Percentiles rank a stretch among this genome's conserved stretches.
Evolutionary conservation across 2,888 invertebrate genomes (phyloP).

Genomic region (Acleris literana): DNA sequence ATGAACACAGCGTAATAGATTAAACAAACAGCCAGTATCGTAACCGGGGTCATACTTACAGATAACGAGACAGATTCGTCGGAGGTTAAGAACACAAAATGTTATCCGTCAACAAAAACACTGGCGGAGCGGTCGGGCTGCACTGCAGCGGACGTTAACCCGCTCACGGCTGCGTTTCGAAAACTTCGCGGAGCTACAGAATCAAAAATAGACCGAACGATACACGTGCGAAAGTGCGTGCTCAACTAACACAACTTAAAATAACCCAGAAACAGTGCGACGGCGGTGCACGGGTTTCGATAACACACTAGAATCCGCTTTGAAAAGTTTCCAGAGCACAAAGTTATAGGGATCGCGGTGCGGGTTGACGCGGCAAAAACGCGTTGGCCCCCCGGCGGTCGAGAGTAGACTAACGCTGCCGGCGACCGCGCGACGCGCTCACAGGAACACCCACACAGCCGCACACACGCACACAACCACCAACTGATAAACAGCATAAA

Average conservation of each 20-base stretch:
- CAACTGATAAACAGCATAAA: constrained; percentile 78
- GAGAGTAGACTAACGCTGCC: constrained; percentile 72
- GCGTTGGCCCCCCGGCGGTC: constrained; percentile 75
- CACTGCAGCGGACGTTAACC: constrained; percentile 79
- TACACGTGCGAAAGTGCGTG: constrained; percentile 65
- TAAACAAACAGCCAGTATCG: constrained; percentile 67
- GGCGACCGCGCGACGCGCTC: constrained; percentile 53
- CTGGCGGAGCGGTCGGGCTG: constrained; percentile 74
- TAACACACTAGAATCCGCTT: constrained; percentile 62
- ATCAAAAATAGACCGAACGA: constrained; percentile 81
- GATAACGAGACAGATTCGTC: constrained; percentile 72
- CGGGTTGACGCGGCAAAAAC: constrained; percentile 66
- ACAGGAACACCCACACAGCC: constrained; percentile 49
- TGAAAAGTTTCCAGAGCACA: constrained; percentile 82
- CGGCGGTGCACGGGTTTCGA: constrained; percentile 56
- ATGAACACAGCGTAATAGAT: constrained; percentile 43
- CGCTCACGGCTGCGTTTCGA: constrained; percentile 79
- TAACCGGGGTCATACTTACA: constrained; percentile 82
- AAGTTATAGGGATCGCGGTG: constrained; percentile 76
- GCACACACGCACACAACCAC: constrained; percentile 54
- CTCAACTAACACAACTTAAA: constrained; percentile 55
- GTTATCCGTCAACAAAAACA: constrained; percentile 81
- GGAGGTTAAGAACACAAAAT: constrained; percentile 76
- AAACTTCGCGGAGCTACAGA: constrained; percentile 80
- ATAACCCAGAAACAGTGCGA: constrained; percentile 56